These are phyloP conservation scores for Semicossyphus pulcher DNA, from an alignment of 2,113 vertebrate species.

Conservation along the genomic window DNA sequence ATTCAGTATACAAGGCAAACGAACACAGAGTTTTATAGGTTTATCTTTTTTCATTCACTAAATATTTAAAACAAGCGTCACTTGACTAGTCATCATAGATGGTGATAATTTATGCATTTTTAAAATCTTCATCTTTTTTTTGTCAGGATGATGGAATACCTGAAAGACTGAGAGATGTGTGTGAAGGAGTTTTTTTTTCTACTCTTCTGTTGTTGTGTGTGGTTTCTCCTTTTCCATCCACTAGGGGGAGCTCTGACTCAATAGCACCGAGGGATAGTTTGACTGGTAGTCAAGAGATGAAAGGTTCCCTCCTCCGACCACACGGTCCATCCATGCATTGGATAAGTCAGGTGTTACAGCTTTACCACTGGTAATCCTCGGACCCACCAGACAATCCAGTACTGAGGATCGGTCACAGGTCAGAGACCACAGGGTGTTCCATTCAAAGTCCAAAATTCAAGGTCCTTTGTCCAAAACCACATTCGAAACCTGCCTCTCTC, in stretches of 20 bases:
- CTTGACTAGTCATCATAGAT: conserved; percentile 77
- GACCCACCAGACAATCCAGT: conserved; percentile 28
- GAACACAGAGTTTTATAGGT: conserved; percentile 81
- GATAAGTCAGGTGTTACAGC: conserved; percentile 39
- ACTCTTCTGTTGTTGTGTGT: conserved; percentile 38
- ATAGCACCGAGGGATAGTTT: conserved; percentile 77
- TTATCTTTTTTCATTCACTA: conserved; percentile 81
- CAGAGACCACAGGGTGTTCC: conserved; percentile 3
- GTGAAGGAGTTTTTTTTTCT: conserved; percentile 35
- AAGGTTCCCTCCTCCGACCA: conserved; percentile 16
- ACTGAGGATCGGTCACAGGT: conserved; percentile 9
- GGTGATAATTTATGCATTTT: conserved; percentile 72
- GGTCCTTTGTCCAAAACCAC: conserved; percentile 36
- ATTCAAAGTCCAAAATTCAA: conserved; percentile 29
- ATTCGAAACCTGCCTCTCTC: conserved; percentile 37
- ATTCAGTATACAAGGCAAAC: conserved; percentile 85
- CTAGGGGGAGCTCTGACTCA: conserved; percentile 75
- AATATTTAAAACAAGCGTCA: conserved; percentile 86
- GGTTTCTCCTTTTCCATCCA: conserved; percentile 57
- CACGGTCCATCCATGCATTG: conserved; percentile 31
- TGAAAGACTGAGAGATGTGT: conserved; percentile 66
- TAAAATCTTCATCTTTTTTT: conserved; percentile 53
- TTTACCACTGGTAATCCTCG: conserved; percentile 20
- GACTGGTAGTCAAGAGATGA: conserved; percentile 55
- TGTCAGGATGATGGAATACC: conserved; percentile 74